Conservation (phyloP, 1,140 invertebrate genomes). For the Ruditapes philippinarum region DNA sequence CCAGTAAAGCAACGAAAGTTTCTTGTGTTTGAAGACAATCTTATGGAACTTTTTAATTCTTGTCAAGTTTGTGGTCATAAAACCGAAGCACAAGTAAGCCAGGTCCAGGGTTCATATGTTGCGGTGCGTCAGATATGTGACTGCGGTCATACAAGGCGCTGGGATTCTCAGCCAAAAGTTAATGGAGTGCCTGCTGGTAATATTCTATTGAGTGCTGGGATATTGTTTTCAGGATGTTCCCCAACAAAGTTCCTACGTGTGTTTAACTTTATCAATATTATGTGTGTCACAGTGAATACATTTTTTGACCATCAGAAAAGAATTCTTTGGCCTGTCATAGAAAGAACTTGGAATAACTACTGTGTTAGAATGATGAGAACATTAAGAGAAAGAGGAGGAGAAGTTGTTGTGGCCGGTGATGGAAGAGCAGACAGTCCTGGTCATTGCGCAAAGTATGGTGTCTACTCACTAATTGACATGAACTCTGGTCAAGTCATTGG, state of each 20-base stretch:
- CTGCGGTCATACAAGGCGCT: not conserved
- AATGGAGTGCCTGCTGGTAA: not conserved
- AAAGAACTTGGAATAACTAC: too few species aligned
- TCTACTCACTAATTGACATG: constrained; percentile 49
- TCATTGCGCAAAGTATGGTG: constrained; percentile 62
- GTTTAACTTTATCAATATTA: constrained; percentile 41
- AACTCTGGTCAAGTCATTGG: not conserved
- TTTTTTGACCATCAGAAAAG: constrained; percentile 28
- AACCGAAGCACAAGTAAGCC: not conserved
- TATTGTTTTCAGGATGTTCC: constrained; percentile 30
- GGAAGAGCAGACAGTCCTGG: constrained; percentile 44
- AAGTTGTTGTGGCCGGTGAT: constrained; percentile 36
- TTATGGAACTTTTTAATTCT: not conserved
- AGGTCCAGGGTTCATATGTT: not conserved
- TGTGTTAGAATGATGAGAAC: not conserved
- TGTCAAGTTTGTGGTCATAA: not conserved
- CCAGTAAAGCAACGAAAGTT: not conserved
- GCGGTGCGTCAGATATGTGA: not conserved
- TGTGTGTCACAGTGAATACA: not conserved
- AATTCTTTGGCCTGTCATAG: not conserved
- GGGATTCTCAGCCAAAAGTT: not conserved
- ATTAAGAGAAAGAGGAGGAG: not conserved
- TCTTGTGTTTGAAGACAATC: constrained; percentile 14
- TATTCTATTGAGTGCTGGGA: not conserved
- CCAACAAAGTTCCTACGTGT: constrained; percentile 13